These are phyloP conservation scores for Dendroctonus ponderosae DNA, from an alignment of 1,140 invertebrate genomes.

Conservation along the genomic window DNA sequence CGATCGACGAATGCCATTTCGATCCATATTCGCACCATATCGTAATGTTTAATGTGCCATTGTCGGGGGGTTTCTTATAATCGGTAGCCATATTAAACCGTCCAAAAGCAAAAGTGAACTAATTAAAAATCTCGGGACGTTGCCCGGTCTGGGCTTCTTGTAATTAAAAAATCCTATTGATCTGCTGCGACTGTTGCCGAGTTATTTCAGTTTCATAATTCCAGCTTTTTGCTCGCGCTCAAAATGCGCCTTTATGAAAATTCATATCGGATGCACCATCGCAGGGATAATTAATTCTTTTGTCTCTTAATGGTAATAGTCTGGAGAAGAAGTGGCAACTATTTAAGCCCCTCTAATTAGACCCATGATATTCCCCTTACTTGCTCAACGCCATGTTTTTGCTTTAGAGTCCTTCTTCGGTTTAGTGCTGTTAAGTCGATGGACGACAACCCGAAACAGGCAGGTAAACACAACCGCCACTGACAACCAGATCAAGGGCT, in stretches of 20 bases:
- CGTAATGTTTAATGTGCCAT: constrained; percentile 26
- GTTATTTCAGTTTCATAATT: constrained; percentile 23
- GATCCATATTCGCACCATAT: constrained; percentile 24
- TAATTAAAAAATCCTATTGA: constrained; percentile 27
- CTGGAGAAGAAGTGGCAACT: background rate
- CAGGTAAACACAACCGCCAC: too few species aligned
- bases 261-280: constrained; percentile 8
- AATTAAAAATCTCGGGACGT: constrained; percentile 20
- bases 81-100: constrained; percentile 14
- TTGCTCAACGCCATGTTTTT: background rate
- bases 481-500: too few species aligned
- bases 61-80: constrained; percentile 16
- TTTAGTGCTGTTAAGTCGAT: too few species aligned
- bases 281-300: constrained; percentile 24
- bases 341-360: too few species aligned
- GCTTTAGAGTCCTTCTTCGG: too few species aligned
- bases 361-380: too few species aligned
- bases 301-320: constrained; percentile 13
- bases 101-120: constrained; percentile 26
- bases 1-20: constrained; percentile 13
- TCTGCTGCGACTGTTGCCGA: constrained; percentile 12
- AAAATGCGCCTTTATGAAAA: constrained; percentile 23
- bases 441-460: too few species aligned
- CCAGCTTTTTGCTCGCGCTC: constrained; percentile 5
- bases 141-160: constrained; percentile 11